Conservation (phyloP, 1,140 invertebrate genomes). For the Leguminivora glycinivorella region DNA sequence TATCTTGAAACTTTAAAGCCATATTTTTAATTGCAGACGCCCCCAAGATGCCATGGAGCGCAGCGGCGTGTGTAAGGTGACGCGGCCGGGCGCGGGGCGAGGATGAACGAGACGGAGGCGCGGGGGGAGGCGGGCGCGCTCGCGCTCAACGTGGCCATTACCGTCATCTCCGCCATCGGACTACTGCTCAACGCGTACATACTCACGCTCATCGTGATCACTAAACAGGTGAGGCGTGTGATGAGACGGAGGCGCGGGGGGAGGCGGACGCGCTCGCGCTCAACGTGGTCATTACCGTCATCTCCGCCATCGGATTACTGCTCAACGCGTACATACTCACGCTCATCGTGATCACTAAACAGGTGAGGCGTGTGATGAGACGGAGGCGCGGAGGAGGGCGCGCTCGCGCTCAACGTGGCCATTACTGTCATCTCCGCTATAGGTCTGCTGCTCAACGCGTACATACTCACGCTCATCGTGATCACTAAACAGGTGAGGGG, state of each 20-base stretch:
- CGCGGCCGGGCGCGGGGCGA: conserved; percentile 43
- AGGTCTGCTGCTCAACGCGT: conserved; percentile 81
- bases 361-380: conserved; percentile 46
- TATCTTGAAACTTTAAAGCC: neutral
- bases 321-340: conserved; percentile 81
- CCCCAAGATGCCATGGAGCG: conserved; percentile 64
- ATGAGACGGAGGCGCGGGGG: conserved; percentile 37
- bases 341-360: conserved; percentile 78
- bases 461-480: conserved; percentile 80
- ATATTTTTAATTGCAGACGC: conserved; percentile 34
- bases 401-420: conserved; percentile 40
- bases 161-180: conserved; percentile 80
- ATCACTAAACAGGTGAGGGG: conserved; percentile 79
- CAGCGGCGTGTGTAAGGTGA: conserved; percentile 69
- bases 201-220: conserved; percentile 78
- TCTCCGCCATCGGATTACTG: conserved; percentile 80
- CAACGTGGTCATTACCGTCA: conserved; percentile 59
- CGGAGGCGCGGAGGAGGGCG: conserved; percentile 55
- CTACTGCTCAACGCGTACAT: conserved; percentile 82
- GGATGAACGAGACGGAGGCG: conserved; percentile 69
- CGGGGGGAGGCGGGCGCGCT: conserved; percentile 75
- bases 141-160: conserved; percentile 80
- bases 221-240: conserved; percentile 64
- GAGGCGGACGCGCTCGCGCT: conserved; percentile 64
- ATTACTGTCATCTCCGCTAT: conserved; percentile 79